A percentile compares a stretch with the other conserved stretches of the same genome.
Conservation (phyloP, 2,797 vertebrate species). For the Heteromormyrus szaboi region DNA sequence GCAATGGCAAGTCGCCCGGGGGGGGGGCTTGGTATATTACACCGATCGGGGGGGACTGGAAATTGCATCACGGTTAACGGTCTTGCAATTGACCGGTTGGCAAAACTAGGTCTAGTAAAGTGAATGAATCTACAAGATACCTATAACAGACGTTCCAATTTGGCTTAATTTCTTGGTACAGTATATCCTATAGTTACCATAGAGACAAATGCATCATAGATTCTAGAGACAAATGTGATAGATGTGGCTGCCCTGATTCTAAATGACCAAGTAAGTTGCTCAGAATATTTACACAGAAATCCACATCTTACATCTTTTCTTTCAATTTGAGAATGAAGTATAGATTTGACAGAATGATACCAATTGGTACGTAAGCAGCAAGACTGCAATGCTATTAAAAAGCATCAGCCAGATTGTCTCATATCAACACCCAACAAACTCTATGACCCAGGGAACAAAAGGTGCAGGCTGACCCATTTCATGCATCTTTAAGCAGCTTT, state of each 20-base stretch:
- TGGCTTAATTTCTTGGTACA: background rate
- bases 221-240: background rate
- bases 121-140: background rate
- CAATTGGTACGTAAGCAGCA: background rate
- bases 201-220: background rate
- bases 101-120: background rate
- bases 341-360: conserved; percentile 17
- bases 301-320: background rate
- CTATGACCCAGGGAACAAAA: conserved; percentile 51
- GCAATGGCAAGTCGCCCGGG: background rate
- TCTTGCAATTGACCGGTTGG: background rate
- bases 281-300: conserved; percentile 1
- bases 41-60: background rate
- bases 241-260: background rate
- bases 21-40: background rate
- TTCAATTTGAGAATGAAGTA: background rate
- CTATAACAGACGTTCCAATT: background rate
- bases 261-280: background rate
- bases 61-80: background rate
- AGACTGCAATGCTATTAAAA: conserved; percentile 54
- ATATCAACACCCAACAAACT: conserved; percentile 56
- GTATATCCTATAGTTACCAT: background rate
- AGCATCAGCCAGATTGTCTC: conserved; percentile 52
- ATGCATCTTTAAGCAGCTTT: conserved; percentile 88
- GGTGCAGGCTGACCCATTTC: conserved; percentile 67